Conservation (phyloP, 1,140 invertebrate species). For the Plectrocnemia conspersa region DNA sequence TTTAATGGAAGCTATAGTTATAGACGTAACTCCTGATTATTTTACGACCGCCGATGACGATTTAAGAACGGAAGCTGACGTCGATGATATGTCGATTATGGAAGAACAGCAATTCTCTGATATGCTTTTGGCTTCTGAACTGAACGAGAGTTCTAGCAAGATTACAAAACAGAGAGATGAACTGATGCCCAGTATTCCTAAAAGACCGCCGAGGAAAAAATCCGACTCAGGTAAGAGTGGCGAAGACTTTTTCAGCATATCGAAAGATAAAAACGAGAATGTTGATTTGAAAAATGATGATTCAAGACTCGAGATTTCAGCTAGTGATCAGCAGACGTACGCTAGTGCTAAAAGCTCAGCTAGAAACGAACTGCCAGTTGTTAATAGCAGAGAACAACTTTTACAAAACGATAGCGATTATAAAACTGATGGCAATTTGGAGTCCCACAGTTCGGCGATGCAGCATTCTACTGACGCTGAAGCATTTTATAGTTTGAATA, state of each 20-base stretch:
- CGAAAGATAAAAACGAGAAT: slow-evolving; percentile 45
- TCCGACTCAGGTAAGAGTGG: slow-evolving; percentile 53
- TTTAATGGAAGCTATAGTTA: slow-evolving; percentile 85
- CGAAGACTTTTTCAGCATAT: slow-evolving; percentile 57
- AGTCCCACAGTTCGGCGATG: slow-evolving; percentile 41
- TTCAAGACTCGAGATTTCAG: slow-evolving; percentile 46
- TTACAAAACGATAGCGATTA: slow-evolving; percentile 41
- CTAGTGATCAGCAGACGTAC: slow-evolving; percentile 56
- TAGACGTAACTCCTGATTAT: slow-evolving; percentile 83
- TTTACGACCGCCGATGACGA: slow-evolving; percentile 72
- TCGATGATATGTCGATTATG: slow-evolving; percentile 78
- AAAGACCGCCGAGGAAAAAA: slow-evolving; percentile 49
- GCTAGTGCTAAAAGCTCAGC: slow-evolving; percentile 57
- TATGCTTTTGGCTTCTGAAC: not conserved
- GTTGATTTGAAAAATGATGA: slow-evolving; percentile 49
- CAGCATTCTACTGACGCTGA: too few species aligned
- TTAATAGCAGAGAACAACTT: not conserved
- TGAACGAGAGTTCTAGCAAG: slow-evolving; percentile 5
- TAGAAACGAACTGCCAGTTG: slow-evolving; percentile 39
- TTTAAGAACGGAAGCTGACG: slow-evolving; percentile 74
- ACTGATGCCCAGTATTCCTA: slow-evolving; percentile 42
- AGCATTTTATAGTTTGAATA: slow-evolving; percentile 35
- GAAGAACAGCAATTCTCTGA: slow-evolving; percentile 51
- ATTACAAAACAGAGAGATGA: slow-evolving; percentile 31
- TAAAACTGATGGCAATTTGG: slow-evolving; percentile 34